A percentile compares a stretch with the other conserved stretches of the same genome.
These are phyloP conservation scores for Drosophila paramelanica DNA, from an alignment of 2,888 invertebrate genomes.

Conservation along the genomic window DNA sequence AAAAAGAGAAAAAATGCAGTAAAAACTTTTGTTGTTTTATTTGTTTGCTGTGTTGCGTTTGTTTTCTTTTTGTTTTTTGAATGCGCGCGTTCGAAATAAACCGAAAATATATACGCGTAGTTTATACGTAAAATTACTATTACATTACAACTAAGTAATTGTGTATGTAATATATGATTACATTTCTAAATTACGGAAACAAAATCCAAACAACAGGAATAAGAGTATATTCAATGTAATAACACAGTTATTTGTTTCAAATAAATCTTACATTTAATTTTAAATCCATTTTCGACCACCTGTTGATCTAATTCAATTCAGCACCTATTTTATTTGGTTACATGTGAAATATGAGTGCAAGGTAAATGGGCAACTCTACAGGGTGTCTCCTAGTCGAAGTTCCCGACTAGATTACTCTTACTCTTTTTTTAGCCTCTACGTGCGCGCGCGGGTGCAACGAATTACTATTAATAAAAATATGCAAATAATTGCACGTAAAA, in stretches of 20 bases:
- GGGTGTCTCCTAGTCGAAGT: not conserved
- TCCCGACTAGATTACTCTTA: not conserved
- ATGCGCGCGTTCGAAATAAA: conserved; percentile 35
- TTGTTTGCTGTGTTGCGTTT: conserved; percentile 30
- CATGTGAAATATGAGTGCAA: too few species aligned
- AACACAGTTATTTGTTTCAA: conserved; percentile 85
- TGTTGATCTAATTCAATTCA: conserved; percentile 20
- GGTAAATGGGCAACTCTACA: not conserved
- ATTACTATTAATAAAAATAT: conserved; percentile 37
- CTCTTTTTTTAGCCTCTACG: not conserved
- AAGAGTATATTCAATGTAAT: conserved; percentile 81
- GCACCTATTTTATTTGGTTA: too few species aligned
- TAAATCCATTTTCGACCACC: conserved; percentile 47
- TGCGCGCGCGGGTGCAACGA: conserved; percentile 36
- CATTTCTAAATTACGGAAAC: conserved; percentile 69
- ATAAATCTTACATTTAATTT: conserved; percentile 84
- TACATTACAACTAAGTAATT: conserved; percentile 74
- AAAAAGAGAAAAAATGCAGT: conserved; percentile 22
- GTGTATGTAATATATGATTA: conserved; percentile 80
- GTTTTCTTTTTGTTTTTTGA: conserved; percentile 21
- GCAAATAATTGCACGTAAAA: conserved; percentile 69
- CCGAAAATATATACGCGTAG: conserved; percentile 47
- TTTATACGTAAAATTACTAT: conserved; percentile 57
- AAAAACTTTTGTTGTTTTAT: conserved; percentile 35
- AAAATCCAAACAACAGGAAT: conserved; percentile 65